Percentiles rank a stretch among this genome's conserved stretches.
These are phyloP conservation scores for Hyperoplus lanceolatus DNA, from an alignment of 2,797 vertebrate species.

Conservation along the genomic window DNA sequence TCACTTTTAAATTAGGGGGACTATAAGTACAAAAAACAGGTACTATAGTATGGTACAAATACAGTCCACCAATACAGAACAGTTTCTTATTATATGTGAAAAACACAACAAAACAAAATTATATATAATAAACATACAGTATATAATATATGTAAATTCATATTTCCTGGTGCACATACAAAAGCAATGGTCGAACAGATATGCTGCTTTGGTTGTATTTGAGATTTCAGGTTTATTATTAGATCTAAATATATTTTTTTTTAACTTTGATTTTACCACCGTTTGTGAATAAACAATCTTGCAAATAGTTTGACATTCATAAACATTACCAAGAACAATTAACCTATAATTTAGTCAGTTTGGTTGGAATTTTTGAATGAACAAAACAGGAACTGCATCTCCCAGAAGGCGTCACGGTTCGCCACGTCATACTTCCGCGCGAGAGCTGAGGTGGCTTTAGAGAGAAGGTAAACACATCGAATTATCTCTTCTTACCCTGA, in stretches of 20 bases:
- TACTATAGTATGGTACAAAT: background rate
- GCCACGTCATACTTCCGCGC: constrained; percentile 70
- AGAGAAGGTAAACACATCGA: constrained; percentile 65
- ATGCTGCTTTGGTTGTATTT: background rate
- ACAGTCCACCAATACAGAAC: background rate
- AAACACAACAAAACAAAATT: background rate
- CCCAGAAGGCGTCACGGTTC: constrained; percentile 52
- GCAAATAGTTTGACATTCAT: background rate
- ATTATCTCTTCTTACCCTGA: background rate
- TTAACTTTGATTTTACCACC: background rate
- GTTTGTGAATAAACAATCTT: background rate
- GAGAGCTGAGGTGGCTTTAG: constrained; percentile 73
- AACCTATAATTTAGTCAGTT: background rate
- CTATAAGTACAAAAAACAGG: background rate
- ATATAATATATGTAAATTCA: background rate
- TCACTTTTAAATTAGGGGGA: background rate
- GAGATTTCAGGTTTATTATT: background rate
- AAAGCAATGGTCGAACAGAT: background rate
- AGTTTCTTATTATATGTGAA: background rate
- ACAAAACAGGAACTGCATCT: constrained; percentile 49
- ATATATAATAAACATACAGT: background rate
- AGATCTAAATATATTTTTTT: too few species aligned
- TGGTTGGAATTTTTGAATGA: background rate
- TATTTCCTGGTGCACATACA: background rate
- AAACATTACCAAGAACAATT: background rate